Conservation (phyloP, 2,888 invertebrate genomes). For the Aleiodes leptofemur region DNA sequence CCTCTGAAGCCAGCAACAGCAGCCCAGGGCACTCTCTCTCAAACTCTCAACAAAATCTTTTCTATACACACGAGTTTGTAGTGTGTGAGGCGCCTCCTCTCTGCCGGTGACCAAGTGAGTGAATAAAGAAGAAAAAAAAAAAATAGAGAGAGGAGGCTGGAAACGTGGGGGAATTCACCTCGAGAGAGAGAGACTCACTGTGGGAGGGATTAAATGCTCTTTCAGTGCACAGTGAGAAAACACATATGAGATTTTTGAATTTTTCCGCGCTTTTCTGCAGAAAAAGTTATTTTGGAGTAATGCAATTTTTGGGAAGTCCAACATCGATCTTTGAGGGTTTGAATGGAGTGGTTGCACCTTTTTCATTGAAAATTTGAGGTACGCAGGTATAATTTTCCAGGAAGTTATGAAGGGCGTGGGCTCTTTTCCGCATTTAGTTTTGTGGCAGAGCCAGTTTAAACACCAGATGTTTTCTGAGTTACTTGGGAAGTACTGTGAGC, state of each 20-base stretch:
- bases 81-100: slow-evolving; percentile 53
- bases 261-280: not conserved
- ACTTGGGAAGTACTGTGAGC: slow-evolving; percentile 19
- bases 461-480: slow-evolving; percentile 38
- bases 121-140: slow-evolving; percentile 27
- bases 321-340: no score
- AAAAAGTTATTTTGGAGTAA: no score
- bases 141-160: slow-evolving; percentile 25
- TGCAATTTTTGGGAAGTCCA: no score
- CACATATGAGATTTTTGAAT: slow-evolving; percentile 20
- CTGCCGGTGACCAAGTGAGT: slow-evolving; percentile 52
- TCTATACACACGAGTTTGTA: slow-evolving; percentile 34
- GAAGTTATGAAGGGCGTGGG: slow-evolving; percentile 40
- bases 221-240: slow-evolving; percentile 49
- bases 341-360: no score
- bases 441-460: not conserved
- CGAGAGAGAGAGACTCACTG: slow-evolving; percentile 50
- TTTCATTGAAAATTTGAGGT: not conserved
- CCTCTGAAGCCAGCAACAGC: slow-evolving; percentile 54
- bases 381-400: slow-evolving; percentile 53
- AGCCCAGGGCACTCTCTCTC: slow-evolving; percentile 54
- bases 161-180: slow-evolving; percentile 48
- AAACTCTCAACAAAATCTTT: slow-evolving; percentile 46
- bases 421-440: not conserved
- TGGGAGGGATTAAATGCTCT: slow-evolving; percentile 62